Conservation (phyloP, 2,888 invertebrate species). For the Pristionchus arcanus region DNA sequence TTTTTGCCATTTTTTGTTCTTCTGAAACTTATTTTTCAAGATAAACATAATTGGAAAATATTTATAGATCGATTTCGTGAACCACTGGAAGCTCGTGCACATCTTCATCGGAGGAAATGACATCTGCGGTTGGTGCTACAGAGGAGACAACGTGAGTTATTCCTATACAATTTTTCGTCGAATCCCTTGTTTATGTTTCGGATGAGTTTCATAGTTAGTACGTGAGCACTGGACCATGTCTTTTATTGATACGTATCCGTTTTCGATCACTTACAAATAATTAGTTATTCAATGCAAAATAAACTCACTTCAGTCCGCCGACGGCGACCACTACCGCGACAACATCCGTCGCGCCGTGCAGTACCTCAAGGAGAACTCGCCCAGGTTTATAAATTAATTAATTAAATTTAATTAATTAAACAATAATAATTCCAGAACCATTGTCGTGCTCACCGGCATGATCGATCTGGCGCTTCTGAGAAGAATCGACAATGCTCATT, state of each 20-base stretch:
- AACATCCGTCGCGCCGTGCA: neutral
- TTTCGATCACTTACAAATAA: no score
- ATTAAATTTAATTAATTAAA: neutral
- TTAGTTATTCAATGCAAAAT: no score
- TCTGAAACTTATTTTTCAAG: no score
- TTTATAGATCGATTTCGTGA: constrained; percentile 64
- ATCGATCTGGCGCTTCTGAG: constrained; percentile 72
- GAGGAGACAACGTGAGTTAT: constrained; percentile 55
- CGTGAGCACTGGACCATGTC: no score
- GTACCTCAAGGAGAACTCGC: constrained; percentile 16
- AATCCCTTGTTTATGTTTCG: no score
- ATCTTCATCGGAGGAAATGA: constrained; percentile 76
- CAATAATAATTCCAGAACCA: constrained; percentile 59
- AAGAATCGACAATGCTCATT: constrained; percentile 67
- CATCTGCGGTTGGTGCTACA: constrained; percentile 69
- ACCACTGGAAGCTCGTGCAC: constrained; percentile 75
- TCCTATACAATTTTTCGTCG: no score
- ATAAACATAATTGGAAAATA: neutral
- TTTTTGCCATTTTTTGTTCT: neutral
- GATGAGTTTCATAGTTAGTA: no score
- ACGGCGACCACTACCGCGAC: constrained; percentile 7
- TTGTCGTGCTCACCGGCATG: constrained; percentile 73
- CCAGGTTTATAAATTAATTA: neutral
- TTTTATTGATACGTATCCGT: no score
- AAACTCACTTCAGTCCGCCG: neutral